phyloP scores from a whole-genome alignment of 1,140 invertebrate species.

The Polypedilum pembai region DNA sequence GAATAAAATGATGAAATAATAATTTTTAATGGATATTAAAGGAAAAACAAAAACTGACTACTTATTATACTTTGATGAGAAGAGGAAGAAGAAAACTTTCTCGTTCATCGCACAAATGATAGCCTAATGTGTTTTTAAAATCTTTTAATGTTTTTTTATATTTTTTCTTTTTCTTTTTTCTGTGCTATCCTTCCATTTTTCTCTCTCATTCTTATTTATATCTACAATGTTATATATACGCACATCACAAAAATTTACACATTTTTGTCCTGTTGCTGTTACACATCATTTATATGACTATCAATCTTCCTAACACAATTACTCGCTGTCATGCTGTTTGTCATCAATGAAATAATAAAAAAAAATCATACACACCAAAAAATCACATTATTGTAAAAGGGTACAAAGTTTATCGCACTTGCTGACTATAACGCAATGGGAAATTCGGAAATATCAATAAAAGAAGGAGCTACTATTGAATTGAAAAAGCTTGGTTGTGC shows the following conservation, averaged over 20 bases:
- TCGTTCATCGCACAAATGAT: background rate
- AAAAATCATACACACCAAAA: background rate
- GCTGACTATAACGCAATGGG: slow-evolving; percentile 88
- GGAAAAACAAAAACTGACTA: background rate
- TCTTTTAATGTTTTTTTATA: background rate
- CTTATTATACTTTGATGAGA: background rate
- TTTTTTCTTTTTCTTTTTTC: background rate
- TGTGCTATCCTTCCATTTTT: background rate
- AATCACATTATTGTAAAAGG: background rate
- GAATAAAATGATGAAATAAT: background rate
- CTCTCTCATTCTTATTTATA: background rate
- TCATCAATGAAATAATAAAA: slow-evolving; percentile 2
- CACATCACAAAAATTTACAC: background rate
- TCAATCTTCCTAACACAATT: background rate
- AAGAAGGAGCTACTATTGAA: slow-evolving; percentile 80
- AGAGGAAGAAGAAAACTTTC: background rate
- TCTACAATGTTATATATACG: background rate
- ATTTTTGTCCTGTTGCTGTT: too few relatives aligned
- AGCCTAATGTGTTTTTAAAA: slow-evolving; percentile 6
- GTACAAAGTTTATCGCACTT: slow-evolving; percentile 63
- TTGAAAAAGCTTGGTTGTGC: slow-evolving; percentile 85
- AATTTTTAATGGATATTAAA: background rate
- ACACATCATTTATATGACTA: background rate
- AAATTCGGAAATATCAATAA: slow-evolving; percentile 77
- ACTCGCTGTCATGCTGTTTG: background rate